A percentile compares a stretch with the other conserved stretches of the same genome.
Evolutionary conservation across 2,113 vertebrate species (phyloP).

Genomic region (Uropsilus gracilis): DNA sequence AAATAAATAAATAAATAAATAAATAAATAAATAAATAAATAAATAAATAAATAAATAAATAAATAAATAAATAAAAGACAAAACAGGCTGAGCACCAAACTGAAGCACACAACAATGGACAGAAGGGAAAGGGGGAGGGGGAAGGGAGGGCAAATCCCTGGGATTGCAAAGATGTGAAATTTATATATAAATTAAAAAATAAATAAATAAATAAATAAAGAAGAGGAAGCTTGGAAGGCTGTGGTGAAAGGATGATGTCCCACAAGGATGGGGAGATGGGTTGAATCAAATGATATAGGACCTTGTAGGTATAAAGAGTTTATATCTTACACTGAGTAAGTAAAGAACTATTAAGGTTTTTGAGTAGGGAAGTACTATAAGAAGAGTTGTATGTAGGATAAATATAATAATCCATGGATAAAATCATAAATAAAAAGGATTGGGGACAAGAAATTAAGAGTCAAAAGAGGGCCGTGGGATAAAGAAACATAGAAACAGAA

Average conservation of each 20-base stretch:
- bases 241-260: not conserved
- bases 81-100: too few relatives aligned
- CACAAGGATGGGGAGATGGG: not conserved
- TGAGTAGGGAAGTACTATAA: not conserved
- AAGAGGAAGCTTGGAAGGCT: not conserved
- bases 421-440: conserved; percentile 17
- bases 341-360: not conserved
- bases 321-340: not conserved
- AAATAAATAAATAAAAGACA: too few relatives aligned
- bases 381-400: not conserved
- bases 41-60: too few relatives aligned
- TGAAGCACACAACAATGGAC: too few relatives aligned
- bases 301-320: not conserved
- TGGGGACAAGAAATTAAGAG: not conserved
- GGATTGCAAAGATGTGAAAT: too few relatives aligned
- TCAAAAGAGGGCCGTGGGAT: not conserved
- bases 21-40: too few relatives aligned
- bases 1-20: too few relatives aligned
- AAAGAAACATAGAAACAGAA: conserved; percentile 50
- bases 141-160: too few relatives aligned
- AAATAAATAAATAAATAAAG: too few relatives aligned
- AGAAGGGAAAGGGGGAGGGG: too few relatives aligned
- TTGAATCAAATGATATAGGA: not conserved
- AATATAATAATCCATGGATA: conserved; percentile 29
- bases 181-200: too few relatives aligned